Base-by-base conservation (phyloP, 2,797 vertebrate genomes). In the Ctenopoma multispine region DNA sequence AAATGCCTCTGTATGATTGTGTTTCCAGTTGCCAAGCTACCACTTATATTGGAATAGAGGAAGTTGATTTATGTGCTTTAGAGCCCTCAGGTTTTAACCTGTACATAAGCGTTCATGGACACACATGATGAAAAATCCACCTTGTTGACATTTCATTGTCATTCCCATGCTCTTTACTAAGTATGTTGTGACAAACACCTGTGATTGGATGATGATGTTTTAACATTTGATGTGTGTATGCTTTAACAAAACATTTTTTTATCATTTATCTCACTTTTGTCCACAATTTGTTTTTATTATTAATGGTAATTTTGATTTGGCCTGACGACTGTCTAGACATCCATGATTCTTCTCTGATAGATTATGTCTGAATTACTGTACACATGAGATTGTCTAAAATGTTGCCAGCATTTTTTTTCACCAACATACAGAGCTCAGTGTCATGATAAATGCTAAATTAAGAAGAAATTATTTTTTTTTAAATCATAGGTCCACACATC, bases 21-120 rank as follows among this genome's bases (percentile, higher is more conserved):
- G 69, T 72, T 87, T 81, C 63, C 73, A 73, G 75, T 86, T 86
- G 76, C 83, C 82, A 84, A 61, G 61, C 67, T 80, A 87, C 67
- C 83, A 80, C 72, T 81, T 86, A 20, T 71, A 77, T 67, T 66
- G 43, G 15, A 47, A 43, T 47, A 29, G 51, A 75, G 44, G 23
- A 38, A 31, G 60, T 29, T 79, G 75, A 81, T 69, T 69, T 77
- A 83, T 80, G 44, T 68, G 66, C 61, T 43, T 14, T 43, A 9
- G 44, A 54, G 34, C 24, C 72, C 56, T 77, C 20, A 55, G 69
- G 76, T 72, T 71, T 51, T 72, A 29, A 63, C 60, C 63, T 67
- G 70, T 18, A 51, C 51, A 49, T 27, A 47, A 24, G 41, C 58
- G 58, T 41, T 31, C 57, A 24, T 58, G 18, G 36, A 40, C 34